Base-by-base conservation (phyloP, 2,797 vertebrate species). In the Danio jaintianensis region DNA sequence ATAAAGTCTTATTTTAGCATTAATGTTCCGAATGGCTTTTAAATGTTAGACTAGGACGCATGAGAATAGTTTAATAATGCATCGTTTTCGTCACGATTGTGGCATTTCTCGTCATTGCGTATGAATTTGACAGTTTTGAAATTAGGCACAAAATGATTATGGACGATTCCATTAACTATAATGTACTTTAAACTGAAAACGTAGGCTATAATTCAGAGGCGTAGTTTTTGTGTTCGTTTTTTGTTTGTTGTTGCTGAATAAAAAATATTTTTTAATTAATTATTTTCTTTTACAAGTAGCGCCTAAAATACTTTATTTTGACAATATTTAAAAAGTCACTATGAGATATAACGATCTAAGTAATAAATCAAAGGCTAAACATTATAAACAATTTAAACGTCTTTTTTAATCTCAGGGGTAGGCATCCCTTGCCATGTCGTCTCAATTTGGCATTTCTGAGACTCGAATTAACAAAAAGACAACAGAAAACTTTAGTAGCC, bases 41-140 rank as follows among this genome's bases (percentile, higher is more conserved):
- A 63, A 2, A 52, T 2, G 38, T 20, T 40, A 15, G 0, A 0
- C 11, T 67, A 12, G 10, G 0, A 47, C 47, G 4, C 2, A 47
- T 45, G 10, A 47, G 12, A 67, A 56, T 2, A 16, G 9, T 56
- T 52, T 7, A 6, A 12, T 9, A 22, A 20, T 5, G 8, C 67
- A 55, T 8, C 9, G 12, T 42, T 64, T 13, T 38, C 10, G 6
- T 38, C 11, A 29, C 18, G 2, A n/a, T n/a, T 12, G 20, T 18
- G 20, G 36, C 72, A 63, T 75, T 4, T 76, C 40, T 76, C 12
- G 18, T 9, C 6, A 55, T 3, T 36, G n/a, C 69, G 4, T 75
- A 36, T 7, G 52, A 2, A 66, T 45, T 42, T 36, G 13, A 15
- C 8, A 66, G 20, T 55, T 29, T 29, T 29, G 0, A 36, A 55